Evolutionary conservation across 2,113 vertebrate genomes (phyloP).

Genomic region (Rhinopithecus roxellana): DNA sequence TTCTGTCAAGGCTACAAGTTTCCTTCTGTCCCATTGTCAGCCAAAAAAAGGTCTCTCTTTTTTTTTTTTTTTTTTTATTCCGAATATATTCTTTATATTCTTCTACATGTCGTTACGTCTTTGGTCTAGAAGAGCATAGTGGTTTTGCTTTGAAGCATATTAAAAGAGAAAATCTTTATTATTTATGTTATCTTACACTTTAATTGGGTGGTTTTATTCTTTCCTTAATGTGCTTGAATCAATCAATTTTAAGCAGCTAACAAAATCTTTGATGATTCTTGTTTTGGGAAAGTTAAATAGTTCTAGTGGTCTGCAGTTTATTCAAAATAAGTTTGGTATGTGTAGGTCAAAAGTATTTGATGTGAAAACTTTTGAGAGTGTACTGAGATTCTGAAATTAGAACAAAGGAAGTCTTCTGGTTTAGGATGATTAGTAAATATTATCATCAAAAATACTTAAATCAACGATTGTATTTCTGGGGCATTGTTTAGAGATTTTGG

Average conservation of each 20-base stretch:
- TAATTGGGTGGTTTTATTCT: neutral
- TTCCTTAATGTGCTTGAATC: neutral
- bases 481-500: neutral
- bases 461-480: neutral
- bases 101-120: neutral
- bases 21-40: neutral
- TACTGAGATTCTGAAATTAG: neutral
- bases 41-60: neutral
- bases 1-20: slow-evolving; percentile 38
- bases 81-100: neutral
- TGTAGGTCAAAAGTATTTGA: neutral
- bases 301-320: neutral
- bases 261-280: neutral
- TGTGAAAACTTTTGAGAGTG: neutral
- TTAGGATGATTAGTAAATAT: neutral
- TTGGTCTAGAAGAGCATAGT: neutral
- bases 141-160: neutral
- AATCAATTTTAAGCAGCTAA: neutral
- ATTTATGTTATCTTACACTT: neutral
- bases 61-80: slow-evolving; percentile 24
- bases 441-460: neutral
- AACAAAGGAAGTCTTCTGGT: neutral
- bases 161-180: neutral
- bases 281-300: neutral
- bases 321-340: neutral